phyloP scores from a whole-genome alignment of 2,888 invertebrate genomes.

The Amphipoea lucens region DNA sequence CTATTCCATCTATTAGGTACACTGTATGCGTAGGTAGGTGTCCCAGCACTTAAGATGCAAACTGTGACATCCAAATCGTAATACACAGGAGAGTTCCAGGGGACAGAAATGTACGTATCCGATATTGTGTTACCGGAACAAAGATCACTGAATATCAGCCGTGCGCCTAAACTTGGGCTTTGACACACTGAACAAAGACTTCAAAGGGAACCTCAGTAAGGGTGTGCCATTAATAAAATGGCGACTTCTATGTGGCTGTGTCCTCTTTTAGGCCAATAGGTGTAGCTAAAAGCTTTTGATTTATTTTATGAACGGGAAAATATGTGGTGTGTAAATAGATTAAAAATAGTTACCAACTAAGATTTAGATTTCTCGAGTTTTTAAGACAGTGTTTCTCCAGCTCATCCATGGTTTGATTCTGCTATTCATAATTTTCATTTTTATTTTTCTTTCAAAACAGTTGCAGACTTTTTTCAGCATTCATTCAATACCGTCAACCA shows the following conservation, averaged over 20 bases:
- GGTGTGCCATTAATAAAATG: constrained; percentile 63
- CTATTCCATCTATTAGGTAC: constrained; percentile 39
- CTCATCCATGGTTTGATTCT: not conserved
- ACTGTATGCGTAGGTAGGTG: constrained; percentile 60
- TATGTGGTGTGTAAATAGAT: not conserved
- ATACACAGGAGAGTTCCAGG: constrained; percentile 75
- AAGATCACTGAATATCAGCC: constrained; percentile 67
- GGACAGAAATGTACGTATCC: constrained; percentile 70
- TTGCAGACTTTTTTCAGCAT: not conserved
- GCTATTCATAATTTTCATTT: not conserved
- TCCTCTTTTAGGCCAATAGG: constrained; percentile 32
- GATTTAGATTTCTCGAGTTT: not conserved
- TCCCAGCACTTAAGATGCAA: constrained; percentile 84
- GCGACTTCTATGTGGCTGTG: constrained; percentile 41
- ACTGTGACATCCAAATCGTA: constrained; percentile 80
- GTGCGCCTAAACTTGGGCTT: constrained; percentile 67
- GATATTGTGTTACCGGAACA: constrained; percentile 79
- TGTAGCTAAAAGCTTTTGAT: constrained; percentile 28
- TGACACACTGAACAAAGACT: constrained; percentile 69
- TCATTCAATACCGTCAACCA: not conserved
- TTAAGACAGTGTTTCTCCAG: not conserved
- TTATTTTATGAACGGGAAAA: constrained; percentile 6
- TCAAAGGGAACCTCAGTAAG: constrained; percentile 61
- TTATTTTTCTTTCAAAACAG: not conserved
- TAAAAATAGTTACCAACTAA: not conserved